Evolutionary conservation across 2,888 invertebrate genomes (phyloP), one percentile per base, ranked within the genome.

Genomic region (Eueremaeus valkanovi): DNA sequence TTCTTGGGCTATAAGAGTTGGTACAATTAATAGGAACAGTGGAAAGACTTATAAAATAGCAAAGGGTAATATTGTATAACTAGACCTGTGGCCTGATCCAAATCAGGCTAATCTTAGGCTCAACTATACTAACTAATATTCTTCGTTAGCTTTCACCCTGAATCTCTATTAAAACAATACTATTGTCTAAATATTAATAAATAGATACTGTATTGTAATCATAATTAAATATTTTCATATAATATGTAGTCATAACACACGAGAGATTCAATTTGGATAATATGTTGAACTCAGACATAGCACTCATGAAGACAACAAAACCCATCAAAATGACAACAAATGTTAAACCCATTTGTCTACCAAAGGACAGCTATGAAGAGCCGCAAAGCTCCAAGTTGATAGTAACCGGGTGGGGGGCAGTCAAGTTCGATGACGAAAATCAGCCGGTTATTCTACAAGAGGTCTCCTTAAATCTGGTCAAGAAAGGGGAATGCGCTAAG

Each of bases 201-300:
- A 55, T 21, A 8, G 55, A 9, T 16, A 9, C 5, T n/a, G 6
- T 21, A 16, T 24, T 55, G 21, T 55, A 24, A 8, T 16, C 9
- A 3, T 55, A 21, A 21, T 3, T 21, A 21, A 21, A 3, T 55
- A 24, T 21, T 45, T 45, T 45, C 3, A 16, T 3, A 13, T 45
- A 3, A 16, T 11, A 45, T 55, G 24, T 13, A 55, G 68, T 68
- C 11, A 68, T 68, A 13, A 40, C 24, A 9, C 68, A 68, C 40
- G 40, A 68, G 40, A 31, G 68, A 6, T 68, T 68, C n/a, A 68
- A 68, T 18, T n/a, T 68, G 11, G 68, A 68, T 24, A 42, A 40
- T 21, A 40, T 42, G 68, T 18, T 68, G 5, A 68, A 68, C 68
- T 68, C 40, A 1, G 68, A 68, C 16, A 40, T 68, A 21, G 68